Conservation (phyloP, 2,888 invertebrate species). For the Boloria selene region DNA sequence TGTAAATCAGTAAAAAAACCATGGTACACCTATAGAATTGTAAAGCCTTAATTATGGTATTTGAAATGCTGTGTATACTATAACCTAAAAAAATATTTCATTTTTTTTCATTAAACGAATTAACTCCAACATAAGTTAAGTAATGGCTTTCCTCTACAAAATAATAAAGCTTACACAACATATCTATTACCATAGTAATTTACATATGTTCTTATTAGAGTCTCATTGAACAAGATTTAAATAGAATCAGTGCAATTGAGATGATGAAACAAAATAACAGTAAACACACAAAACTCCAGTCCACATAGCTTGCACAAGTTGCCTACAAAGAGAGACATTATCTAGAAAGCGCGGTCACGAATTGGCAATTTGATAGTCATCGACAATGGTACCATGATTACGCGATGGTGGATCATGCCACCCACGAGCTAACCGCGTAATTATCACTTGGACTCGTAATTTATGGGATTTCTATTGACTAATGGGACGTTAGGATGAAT, state of each 20-base stretch:
- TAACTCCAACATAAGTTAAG: too few relatives aligned
- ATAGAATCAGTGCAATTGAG: not conserved
- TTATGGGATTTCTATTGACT: conserved; percentile 55
- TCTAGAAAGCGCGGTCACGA: conserved; percentile 69
- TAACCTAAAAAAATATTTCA: too few relatives aligned
- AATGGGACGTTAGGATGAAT: not conserved
- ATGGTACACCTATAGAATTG: too few relatives aligned
- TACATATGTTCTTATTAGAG: too few relatives aligned
- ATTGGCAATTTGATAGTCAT: conserved; percentile 73
- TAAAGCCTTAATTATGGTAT: too few relatives aligned
- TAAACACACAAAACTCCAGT: conserved; percentile 12
- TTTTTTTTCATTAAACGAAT: too few relatives aligned
- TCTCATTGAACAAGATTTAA: not conserved
- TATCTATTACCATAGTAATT: too few relatives aligned
- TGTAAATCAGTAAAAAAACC: too few relatives aligned
- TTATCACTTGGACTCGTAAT: conserved; percentile 72
- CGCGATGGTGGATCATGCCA: conserved; percentile 46
- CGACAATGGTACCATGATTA: conserved; percentile 53
- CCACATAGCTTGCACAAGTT: conserved; percentile 23
- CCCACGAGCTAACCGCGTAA: conserved; percentile 57
- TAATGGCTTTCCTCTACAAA: too few relatives aligned
- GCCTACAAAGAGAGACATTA: conserved; percentile 75
- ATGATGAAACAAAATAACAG: conserved; percentile 14
- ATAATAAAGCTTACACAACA: too few relatives aligned
- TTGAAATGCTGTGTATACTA: too few relatives aligned